Base-by-base conservation (phyloP, 1,140 invertebrate species). In the Saccostrea glomerata region DNA sequence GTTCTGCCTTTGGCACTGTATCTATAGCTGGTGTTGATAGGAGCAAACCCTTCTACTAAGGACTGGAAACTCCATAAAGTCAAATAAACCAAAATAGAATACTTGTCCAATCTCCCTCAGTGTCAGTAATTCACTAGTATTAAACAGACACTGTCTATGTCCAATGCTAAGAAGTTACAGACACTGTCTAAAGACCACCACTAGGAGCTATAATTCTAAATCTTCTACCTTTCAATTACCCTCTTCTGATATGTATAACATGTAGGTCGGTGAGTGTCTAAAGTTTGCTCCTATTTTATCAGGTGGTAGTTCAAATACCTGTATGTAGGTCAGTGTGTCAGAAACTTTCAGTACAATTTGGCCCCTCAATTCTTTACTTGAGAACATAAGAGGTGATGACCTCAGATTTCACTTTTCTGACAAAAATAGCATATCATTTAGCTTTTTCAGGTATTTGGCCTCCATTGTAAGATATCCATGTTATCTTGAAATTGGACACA, bases 211-310 rank as follows among this genome's bases (percentile, higher is more conserved):
- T 77, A 25, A 36, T 36, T 77, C 25, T 77, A 30, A 77, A 13
- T 25, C 25, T 77, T 77, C 25, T 30, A 25, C 70, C 7, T 15
- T 12, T 36, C 25, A 77, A 11, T 77, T 77, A 77, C 4, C 30
- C 25, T 77, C 23, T n/a, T 77, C 70, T 77, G 23, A 30, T 77
- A 20, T 3, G 12, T 63, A 23, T 36, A 9, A 12, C 30, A 77
- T 77, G 15, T 77, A 30, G 70, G 70, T 36, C 70, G 36, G 70
- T 77, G 70, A 77, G 70, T 77, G 70, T 77, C 11, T 77, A 25
- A 77, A 77, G 30, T 25, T 36, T 77, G 70, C 30, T 15, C 70
- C 25, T 36, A 63, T n/a, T 63, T 63, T 63, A 63, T 63, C 58
- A 63, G 58, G 58, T 63, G 58, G 9, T 17, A 63, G 58, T 63